phyloP scores from a whole-genome alignment of 2,888 invertebrate species.

The Fragum fragum region DNA sequence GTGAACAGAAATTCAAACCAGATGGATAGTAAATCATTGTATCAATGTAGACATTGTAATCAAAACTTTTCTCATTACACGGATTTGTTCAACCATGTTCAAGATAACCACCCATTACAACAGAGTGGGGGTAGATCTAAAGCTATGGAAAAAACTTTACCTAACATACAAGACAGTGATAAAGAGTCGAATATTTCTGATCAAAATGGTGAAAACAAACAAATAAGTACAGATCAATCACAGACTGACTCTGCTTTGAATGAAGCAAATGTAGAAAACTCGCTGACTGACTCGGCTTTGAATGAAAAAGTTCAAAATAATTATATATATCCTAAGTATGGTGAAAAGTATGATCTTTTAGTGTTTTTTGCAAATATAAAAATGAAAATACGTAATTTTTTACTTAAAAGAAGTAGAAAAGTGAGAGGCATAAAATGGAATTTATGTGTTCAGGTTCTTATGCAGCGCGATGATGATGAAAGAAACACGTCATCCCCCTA shows the following conservation, averaged over 20 bases:
- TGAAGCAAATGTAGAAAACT: conserved; percentile 20
- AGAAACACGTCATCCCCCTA: conserved; percentile 25
- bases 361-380: conserved; percentile 42
- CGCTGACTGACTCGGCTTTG: conserved; percentile 24
- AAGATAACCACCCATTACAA: neutral
- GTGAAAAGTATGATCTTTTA: conserved; percentile 45
- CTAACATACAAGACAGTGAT: neutral
- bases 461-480: conserved; percentile 21
- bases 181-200: neutral
- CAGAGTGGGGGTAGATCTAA: neutral
- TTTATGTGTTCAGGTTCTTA: conserved; percentile 45
- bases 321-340: conserved; percentile 25
- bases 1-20: neutral
- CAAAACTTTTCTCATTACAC: neutral
- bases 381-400: conserved; percentile 12
- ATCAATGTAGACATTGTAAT: neutral
- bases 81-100: conserved; percentile 5
- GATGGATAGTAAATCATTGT: neutral
- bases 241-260: neutral
- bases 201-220: neutral
- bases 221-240: neutral
- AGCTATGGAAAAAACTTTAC: neutral
- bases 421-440: conserved; percentile 50
- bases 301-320: conserved; percentile 24
- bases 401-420: conserved; percentile 10